A percentile compares a stretch with the other conserved stretches of the same genome.
Evolutionary conservation across 1,140 invertebrate species (phyloP).

Genomic region (Panagrolaimus sp.): DNA sequence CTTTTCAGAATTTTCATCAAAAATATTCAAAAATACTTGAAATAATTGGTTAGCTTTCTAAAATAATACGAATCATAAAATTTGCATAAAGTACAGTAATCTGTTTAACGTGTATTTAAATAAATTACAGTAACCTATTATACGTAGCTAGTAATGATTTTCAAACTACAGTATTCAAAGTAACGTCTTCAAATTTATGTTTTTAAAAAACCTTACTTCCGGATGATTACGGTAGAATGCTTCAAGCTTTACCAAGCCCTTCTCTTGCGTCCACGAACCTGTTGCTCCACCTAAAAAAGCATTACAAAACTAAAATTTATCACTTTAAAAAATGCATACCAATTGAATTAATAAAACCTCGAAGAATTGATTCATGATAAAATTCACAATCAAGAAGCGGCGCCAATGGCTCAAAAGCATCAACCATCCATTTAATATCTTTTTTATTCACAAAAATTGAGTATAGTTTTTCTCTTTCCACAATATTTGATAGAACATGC

Average conservation of each 20-base stretch:
- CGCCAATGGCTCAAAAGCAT: conserved; percentile 2
- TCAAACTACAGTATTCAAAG: no score
- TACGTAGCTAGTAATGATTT: no score
- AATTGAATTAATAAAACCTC: conserved; percentile 10
- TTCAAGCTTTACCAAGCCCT: neutral
- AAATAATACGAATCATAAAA: neutral
- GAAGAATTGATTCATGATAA: conserved; percentile 1
- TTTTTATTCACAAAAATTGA: neutral
- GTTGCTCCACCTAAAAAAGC: neutral
- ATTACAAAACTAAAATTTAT: no score
- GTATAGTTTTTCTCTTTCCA: neutral
- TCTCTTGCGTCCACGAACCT: neutral
- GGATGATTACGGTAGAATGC: neutral
- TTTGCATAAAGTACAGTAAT: no score
- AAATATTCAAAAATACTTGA: neutral
- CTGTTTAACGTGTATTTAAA: no score
- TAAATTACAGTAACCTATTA: no score
- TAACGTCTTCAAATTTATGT: neutral
- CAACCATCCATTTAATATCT: conserved; percentile 8
- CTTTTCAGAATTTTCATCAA: neutral
- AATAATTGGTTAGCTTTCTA: neutral
- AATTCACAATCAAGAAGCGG: neutral
- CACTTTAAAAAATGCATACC: neutral
- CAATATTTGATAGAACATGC: neutral
- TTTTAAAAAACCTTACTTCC: neutral